phyloP scores from a whole-genome alignment of 2,888 invertebrate species.

The Pyrocoelia pectoralis region DNA sequence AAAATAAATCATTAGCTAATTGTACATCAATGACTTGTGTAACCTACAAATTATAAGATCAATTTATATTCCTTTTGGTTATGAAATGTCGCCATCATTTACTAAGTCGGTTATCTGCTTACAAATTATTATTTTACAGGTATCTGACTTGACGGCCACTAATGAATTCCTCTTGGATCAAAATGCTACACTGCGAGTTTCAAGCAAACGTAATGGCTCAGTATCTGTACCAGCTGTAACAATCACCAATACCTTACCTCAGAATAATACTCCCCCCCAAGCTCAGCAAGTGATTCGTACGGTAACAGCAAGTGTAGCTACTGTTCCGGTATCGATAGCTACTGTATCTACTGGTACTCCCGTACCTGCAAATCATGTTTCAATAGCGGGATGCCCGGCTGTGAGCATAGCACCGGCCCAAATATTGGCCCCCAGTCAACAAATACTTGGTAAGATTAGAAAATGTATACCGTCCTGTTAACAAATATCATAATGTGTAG shows the following conservation, averaged over 20 bases:
- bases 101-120: no score
- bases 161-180: constrained; percentile 82
- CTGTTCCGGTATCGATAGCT: constrained; percentile 68
- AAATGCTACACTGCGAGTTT: constrained; percentile 74
- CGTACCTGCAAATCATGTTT: constrained; percentile 63
- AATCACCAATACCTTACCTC: constrained; percentile 65
- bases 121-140: no score
- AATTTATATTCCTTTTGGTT: no score
- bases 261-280: constrained; percentile 58
- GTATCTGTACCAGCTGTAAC: constrained; percentile 69
- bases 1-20: no score
- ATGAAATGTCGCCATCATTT: no score
- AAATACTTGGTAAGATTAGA: constrained; percentile 54
- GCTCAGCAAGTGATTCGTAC: constrained; percentile 63
- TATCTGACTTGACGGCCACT: constrained; percentile 75
- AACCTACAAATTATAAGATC: no score
- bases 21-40: no score
- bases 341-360: constrained; percentile 64
- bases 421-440: constrained; percentile 59
- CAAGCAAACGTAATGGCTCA: constrained; percentile 64
- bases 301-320: constrained; percentile 67
- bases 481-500: constrained; percentile 44
- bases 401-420: constrained; percentile 68
- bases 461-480: background rate
- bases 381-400: constrained; percentile 65